Percentiles rank a stretch among this genome's conserved stretches.
These are phyloP conservation scores for Sporophila hypoxantha DNA, from an alignment of 2,113 vertebrate species.

Conservation along the genomic window DNA sequence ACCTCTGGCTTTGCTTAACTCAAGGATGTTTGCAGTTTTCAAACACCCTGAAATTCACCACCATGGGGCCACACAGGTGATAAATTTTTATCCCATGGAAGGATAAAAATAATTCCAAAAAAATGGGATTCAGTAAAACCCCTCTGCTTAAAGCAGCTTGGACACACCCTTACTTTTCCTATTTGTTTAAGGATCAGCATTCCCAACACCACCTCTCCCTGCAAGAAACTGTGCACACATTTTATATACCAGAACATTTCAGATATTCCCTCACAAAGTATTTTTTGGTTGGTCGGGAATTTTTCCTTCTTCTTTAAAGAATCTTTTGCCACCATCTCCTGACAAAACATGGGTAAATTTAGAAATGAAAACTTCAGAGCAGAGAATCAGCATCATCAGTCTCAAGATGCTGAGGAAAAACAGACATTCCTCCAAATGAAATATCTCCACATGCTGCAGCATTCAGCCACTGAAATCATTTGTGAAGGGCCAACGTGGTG, in stretches of 20 bases:
- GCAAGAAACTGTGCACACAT: background rate
- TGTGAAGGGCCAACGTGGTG: background rate
- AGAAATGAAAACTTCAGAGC: background rate
- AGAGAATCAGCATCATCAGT: background rate
- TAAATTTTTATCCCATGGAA: background rate
- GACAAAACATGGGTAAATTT: background rate
- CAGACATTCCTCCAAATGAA: background rate
- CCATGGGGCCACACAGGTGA: fast-evolving
- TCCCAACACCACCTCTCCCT: background rate
- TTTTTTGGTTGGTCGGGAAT: background rate
- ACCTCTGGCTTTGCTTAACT: background rate
- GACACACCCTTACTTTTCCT: background rate
- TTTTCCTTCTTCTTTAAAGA: background rate
- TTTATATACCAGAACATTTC: background rate
- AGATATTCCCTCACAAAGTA: background rate
- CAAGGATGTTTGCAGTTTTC: background rate
- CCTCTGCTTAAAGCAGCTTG: background rate
- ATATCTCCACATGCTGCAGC: background rate
- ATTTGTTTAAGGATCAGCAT: background rate
- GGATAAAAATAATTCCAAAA: background rate
- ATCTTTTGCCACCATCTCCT: background rate
- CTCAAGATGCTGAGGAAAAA: background rate
- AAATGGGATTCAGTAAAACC: background rate
- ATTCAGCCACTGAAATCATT: background rate
- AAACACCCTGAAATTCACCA: background rate